Evolutionary conservation across 53 echinoderm and acorn worm genomes (phyloP), one percentile per base, ranked within the genome.

Genomic region (Actinopyga echinites): DNA sequence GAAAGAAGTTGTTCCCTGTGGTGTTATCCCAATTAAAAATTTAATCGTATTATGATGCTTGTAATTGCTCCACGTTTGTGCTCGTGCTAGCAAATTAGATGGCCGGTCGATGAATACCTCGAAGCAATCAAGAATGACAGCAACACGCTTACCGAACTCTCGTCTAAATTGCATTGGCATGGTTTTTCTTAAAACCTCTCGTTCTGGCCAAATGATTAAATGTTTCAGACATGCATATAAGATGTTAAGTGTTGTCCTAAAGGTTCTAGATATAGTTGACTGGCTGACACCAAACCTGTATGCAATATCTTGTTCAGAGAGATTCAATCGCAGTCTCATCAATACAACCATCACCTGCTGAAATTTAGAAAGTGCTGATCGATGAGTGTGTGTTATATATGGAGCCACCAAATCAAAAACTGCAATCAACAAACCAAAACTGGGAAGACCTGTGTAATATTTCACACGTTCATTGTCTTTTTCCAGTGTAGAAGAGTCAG

Each of bases 331-430:
- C 17, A 84, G 55, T 8, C 84, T 29, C 84, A 71, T 84, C 30
- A 84, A 54, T 33, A 84, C 73, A 33, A 84, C 54, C 84, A 68
- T 84, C 84, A 84, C 69, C n/a, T 84, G 84, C 34, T 84, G 84
- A 71, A 71, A 84, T 35, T 84, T 84, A 17, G 56, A 31, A 30
- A 69, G 20, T 26, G 57, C 17, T 52, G 71, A 84, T 25, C 69
- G 24, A 40, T 71, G 69, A 21, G 84, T 84, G 8, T 67, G 33
- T 29, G 31, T 31, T 15, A 84, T 2, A 33, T 38, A 84, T 24
- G 84, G 71, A 19, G 22, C 19, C 17, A 71, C 45, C 35, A 69
- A 71, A 19, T 84, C 55, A 68, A 71, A 71, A 36, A 84, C 44
- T 9, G 84, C 73, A 5, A 57, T 55, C 17, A 84, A 37, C 19